Evolutionary conservation across 2,113 vertebrate genomes (phyloP), one percentile per base, ranked within the genome.

Genomic region (Vulpes lagopus): DNA sequence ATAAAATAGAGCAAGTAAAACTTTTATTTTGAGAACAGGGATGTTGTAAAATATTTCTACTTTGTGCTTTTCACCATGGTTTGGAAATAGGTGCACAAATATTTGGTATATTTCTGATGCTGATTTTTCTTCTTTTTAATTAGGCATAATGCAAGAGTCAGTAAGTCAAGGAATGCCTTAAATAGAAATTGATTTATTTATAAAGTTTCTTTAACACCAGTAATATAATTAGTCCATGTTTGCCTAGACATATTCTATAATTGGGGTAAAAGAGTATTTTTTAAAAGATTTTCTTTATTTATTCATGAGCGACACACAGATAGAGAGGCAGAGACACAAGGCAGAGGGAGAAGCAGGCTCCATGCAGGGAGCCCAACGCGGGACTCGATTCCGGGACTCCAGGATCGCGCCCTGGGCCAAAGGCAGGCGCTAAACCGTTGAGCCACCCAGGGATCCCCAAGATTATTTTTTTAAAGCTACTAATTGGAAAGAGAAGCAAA

Each of bases 81-180:
- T 60, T 93, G 32, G n/a, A 92, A 96, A 32, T 8, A 92, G 8
- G 3, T 80, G 5, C 19, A 51, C 2, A 60, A 22, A 43, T 60
- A 19, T 76, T 91, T 60, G 3, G 30, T 83, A 35, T 59, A 80
- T 19, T 74, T 2, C 5, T 96, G 15, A 19, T 49, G 20, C 8
- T 89, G 20, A 93, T 64, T 51, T 7, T 62, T 64, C 51, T 86
- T 65, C 67, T 74, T 89, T 87, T 94, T 69, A 89, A 83, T 85
- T 91, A 85, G 8, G 11, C 4, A 79, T 53, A 87, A 76, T 93
- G 30, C 25, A 91, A 51, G 25, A 76, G 64, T 86, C 93, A 57
- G 9, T 5, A 71, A 96, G 4, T 27, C 57, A 3, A 57, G 12
- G 5, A n/a, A 62, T 53, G 11, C 5, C 90, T 94, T 79, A 91